Conservation (phyloP, 1,140 invertebrate species). For the Aporrectodea caliginosa region DNA sequence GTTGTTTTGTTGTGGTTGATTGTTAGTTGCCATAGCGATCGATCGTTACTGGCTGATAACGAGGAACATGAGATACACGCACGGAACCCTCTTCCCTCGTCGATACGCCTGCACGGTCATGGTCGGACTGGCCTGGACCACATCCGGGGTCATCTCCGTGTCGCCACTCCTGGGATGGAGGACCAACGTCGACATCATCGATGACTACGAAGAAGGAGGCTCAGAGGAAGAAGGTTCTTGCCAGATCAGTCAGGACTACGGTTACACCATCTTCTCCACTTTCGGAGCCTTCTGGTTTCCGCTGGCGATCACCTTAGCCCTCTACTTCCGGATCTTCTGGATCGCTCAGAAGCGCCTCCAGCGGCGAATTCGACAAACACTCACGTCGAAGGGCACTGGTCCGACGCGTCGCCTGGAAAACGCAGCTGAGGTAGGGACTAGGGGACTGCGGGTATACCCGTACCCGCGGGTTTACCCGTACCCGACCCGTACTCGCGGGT, state of each 20-base stretch:
- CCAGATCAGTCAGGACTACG: constrained; percentile 30
- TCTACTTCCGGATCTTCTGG: constrained; percentile 37
- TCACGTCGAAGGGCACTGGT: no score
- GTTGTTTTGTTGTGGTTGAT: no score
- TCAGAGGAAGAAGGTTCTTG: constrained; percentile 22
- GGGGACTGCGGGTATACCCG: no score
- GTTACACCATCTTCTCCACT: constrained; percentile 37
- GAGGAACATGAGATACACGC: constrained; percentile 29
- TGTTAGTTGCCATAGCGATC: constrained; percentile 81
- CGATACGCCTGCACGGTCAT: constrained; percentile 75
- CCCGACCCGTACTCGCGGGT: no score
- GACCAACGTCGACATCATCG: no score
- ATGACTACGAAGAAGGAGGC: constrained; percentile 5
- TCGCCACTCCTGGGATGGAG: constrained; percentile 57
- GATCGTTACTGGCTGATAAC: constrained; percentile 93
- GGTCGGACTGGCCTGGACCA: constrained; percentile 80
- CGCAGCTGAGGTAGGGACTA: no score
- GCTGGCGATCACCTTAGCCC: constrained; percentile 32
- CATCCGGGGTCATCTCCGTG: constrained; percentile 74
- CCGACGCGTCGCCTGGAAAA: no score
- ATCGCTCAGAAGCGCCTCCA: constrained; percentile 27
- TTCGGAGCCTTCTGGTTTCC: constrained; percentile 38
- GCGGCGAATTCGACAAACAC: no score
- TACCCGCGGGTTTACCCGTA: no score
- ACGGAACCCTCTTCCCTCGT: constrained; percentile 75